These are phyloP conservation scores for Darevskia nairensis DNA, from an alignment of 2,797 vertebrate species.

Conservation along the genomic window DNA sequence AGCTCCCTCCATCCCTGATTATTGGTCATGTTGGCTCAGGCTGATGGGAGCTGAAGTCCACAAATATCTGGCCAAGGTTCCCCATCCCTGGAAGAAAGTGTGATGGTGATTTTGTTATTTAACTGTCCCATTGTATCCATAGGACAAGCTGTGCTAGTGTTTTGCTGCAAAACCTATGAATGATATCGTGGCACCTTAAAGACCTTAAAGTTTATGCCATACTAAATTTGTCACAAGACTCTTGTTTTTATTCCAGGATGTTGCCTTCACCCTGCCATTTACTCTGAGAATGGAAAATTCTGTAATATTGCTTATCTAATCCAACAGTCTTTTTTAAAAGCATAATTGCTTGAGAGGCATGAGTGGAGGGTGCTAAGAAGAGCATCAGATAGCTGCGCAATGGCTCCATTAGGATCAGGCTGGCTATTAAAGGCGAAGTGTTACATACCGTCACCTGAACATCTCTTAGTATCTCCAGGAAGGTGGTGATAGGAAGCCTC, in stretches of 20 bases:
- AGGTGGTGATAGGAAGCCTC: constrained; percentile 1
- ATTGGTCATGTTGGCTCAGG: too few relatives aligned
- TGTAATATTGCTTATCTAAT: constrained; percentile 22
- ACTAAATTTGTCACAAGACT: too few relatives aligned
- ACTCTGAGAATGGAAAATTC: constrained; percentile 20
- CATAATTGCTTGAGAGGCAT: constrained; percentile 23
- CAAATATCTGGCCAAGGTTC: too few relatives aligned
- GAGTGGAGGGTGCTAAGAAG: constrained; percentile 27
- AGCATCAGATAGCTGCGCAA: constrained; percentile 12
- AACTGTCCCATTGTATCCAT: not conserved
- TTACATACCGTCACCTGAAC: constrained; percentile 43
- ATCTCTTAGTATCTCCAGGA: constrained; percentile 37
- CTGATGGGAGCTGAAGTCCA: too few relatives aligned
- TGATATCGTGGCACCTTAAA: too few relatives aligned
- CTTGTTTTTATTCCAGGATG: not conserved
- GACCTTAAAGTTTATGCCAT: too few relatives aligned
- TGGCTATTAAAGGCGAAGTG: constrained; percentile 28
- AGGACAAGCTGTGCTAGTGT: too few relatives aligned
- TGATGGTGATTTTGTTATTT: not conserved
- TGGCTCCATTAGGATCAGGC: constrained; percentile 33
- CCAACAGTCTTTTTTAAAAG: constrained; percentile 1
- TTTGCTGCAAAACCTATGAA: too few relatives aligned
- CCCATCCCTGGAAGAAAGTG: not conserved
- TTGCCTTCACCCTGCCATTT: not conserved
- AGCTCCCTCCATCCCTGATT: too few relatives aligned